These are phyloP conservation scores for Ochropleura leucogaster DNA, from an alignment of 2,888 invertebrate genomes.

Conservation along the genomic window DNA sequence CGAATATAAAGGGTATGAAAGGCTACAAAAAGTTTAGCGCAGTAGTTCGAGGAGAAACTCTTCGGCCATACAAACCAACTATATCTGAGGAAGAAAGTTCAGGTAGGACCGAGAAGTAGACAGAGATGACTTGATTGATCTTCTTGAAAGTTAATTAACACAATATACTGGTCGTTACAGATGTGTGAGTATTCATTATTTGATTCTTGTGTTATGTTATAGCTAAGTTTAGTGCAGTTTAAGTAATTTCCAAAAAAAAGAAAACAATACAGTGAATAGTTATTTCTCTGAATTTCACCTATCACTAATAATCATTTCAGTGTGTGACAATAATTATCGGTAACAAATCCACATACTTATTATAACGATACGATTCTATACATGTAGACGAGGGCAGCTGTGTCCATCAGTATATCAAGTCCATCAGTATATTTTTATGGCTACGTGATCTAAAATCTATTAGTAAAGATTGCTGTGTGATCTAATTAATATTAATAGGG, in stretches of 20 bases:
- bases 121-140: background rate
- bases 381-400: background rate
- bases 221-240: background rate
- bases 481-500: background rate
- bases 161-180: background rate
- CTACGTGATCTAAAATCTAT: background rate
- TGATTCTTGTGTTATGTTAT: background rate
- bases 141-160: background rate
- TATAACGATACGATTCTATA: background rate
- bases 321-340: background rate
- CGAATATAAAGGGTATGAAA: too few species aligned
- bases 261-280: background rate
- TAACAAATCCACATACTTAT: too few species aligned
- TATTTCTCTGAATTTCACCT: background rate
- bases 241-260: background rate
- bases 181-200: background rate
- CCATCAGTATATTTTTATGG: background rate
- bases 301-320: background rate
- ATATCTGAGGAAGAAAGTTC: background rate
- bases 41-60: too few species aligned
- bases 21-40: too few species aligned
- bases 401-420: constrained; percentile 2
- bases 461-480: background rate
- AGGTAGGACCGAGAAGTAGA: background rate
- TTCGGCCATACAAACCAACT: background rate